Evolutionary conservation across 2,113 vertebrate genomes (phyloP), one percentile per base, ranked within the genome.

Genomic region (Oncorhynchus mykiss): DNA sequence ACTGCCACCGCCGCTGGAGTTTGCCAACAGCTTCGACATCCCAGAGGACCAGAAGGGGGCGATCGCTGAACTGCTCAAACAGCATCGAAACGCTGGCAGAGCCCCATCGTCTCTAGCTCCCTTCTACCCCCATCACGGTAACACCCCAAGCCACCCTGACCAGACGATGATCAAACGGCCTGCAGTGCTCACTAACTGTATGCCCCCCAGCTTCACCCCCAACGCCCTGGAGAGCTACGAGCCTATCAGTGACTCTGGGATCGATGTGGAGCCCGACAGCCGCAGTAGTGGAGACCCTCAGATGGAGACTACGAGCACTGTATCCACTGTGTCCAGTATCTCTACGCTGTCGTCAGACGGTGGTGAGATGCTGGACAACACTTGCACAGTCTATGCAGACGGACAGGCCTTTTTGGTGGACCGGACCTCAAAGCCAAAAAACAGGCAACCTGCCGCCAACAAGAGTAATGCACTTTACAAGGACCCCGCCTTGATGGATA

Each of bases 291-390:
- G 96, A 39, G 95, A 97, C 91, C 95, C 95, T 88, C 96, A 95
- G 79, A 89, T 96, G 80, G 96, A 97, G 92, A 97, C 95, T 77
- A 96, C 96, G 88, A 96, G 96, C 94, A 96, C 95, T 80, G 91
- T 96, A 88, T 97, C 96, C 92, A 96, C 96, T 0, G 95, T 96
- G 91, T 97, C 95, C 90, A 96, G 95, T 89, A 96, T 97, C 92
- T 97, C 96, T 87, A 97, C 96, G 74, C 92, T 97, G 81, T 96
- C 96, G 48, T 96, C 96, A 0, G 96, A 97, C 84, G 95, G 95
- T 3, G 96, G 94, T 13, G 96, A 97, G 86, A 92, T 89, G 13
- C 78, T 93, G 87, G 96, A 62, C n/a, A 62, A 97, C 90, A 95
- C 95, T 70, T 96, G 95, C 89, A 96, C 94, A 74, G 95, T 96